Evolutionary conservation across 92 coral and sea anemone genomes (phyloP), one percentile per base, ranked within the genome.

Genomic region (Desmophyllum pertusum): DNA sequence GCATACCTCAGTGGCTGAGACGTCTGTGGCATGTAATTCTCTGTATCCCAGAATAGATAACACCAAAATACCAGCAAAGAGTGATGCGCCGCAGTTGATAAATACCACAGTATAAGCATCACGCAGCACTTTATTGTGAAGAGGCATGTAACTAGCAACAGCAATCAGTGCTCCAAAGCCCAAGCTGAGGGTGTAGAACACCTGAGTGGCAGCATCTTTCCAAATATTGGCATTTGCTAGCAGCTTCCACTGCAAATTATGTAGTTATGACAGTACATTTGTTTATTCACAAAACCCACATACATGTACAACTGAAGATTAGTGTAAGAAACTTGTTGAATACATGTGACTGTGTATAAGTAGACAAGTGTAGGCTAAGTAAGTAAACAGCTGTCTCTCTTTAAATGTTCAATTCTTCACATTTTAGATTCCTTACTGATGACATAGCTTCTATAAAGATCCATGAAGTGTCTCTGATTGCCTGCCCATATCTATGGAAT

Each of bases 131-230:
- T 97, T 97, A 73, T 96, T 96, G 61, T 96, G 88, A 31, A 90
- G 72, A 0, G 99, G 98, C 98, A 97, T 94, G 90, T 97, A 97
- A 62, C 99, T 97, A 53, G 99, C 97, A 71, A 97, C 94, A 29
- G 99, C 97, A 8, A 92, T 92, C 42, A 97, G 94, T 27, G 99
- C 99, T 55, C 99, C 99, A 85, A 97, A 97, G 25, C 97, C 99
- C 86, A 97, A 82, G 78, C 98, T 96, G 73, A 96, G 95, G 8
- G 99, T 97, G 83, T 94, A 94, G 81, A 97, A 97, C 99, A 96
- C 92, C 84, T 96, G 99, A 17, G 99, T 96, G 33, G 99, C 99
- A 43, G 99, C 99, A 81, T 96, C 99, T 84, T 92, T 96, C 99
- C 99, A 96, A 79, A 94, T 93, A 84, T 94, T 84, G 74, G 98